Percentiles rank a stretch among this genome's conserved stretches.
phyloP scores from a whole-genome alignment of 1,140 invertebrate species.

The Eurytemora carolleeae region DNA sequence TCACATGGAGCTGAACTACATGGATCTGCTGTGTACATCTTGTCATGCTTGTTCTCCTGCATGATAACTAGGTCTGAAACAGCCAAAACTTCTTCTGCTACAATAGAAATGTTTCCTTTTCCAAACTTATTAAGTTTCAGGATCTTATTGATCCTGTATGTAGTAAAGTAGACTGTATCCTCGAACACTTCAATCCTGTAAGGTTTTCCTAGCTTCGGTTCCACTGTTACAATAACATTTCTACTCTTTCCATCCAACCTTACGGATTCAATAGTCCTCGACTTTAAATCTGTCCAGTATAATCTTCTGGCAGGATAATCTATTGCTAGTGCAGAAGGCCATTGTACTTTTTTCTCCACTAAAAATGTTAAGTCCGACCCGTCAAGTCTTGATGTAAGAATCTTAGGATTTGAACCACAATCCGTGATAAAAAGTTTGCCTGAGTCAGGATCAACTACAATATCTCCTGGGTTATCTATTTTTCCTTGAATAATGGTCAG shows the following conservation, averaged over 20 bases:
- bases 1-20: slow-evolving; percentile 7
- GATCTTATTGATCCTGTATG: slow-evolving; percentile 39
- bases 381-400: slow-evolving; percentile 43
- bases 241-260: slow-evolving; percentile 48
- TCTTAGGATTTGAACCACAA: slow-evolving; percentile 28
- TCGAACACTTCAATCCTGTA: slow-evolving; percentile 52
- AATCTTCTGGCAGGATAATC: slow-evolving; percentile 41
- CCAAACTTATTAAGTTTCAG: slow-evolving; percentile 50
- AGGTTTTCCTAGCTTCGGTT: slow-evolving; percentile 31
- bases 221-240: slow-evolving; percentile 34
- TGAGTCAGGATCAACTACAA: slow-evolving; percentile 43
- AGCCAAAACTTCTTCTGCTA: slow-evolving; percentile 34
- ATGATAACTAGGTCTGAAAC: slow-evolving; percentile 43
- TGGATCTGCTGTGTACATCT: slow-evolving; percentile 26
- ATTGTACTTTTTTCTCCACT: slow-evolving; percentile 34
- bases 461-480: slow-evolving; percentile 37
- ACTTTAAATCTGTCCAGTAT: slow-evolving; percentile 53
- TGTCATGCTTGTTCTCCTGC: slow-evolving; percentile 40
- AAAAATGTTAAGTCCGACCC: slow-evolving; percentile 37
- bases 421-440: slow-evolving; percentile 36
- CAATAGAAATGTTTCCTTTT: slow-evolving; percentile 30
- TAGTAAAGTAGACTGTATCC: slow-evolving; percentile 43
- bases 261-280: slow-evolving; percentile 49
- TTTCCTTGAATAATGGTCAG: slow-evolving; percentile 36
- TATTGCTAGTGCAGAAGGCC: slow-evolving; percentile 44